Percentiles rank a stretch among this genome's conserved stretches.
Evolutionary conservation across 2,797 vertebrate genomes (phyloP).

Genomic region (Capromys pilorides): DNA sequence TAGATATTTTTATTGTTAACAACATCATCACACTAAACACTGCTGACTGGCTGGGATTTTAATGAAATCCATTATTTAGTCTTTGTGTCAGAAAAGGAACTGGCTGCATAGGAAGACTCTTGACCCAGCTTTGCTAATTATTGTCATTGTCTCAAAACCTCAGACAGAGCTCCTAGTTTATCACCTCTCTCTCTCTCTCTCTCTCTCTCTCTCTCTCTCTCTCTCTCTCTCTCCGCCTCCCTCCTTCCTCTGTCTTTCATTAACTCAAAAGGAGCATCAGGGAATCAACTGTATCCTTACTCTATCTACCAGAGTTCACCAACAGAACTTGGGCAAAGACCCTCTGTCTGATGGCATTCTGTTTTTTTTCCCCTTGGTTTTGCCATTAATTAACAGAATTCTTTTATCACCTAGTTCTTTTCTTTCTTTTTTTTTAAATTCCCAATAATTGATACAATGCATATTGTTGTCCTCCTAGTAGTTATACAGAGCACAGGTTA

Average conservation of each 20-base stretch:
- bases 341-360: not conserved
- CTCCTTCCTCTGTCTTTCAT: not conserved
- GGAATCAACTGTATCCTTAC: not conserved
- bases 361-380: not conserved
- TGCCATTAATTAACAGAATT: slow-evolving; percentile 16
- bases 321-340: not conserved
- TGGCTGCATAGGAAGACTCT: not conserved
- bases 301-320: not conserved
- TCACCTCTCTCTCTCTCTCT: no score
- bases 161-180: not conserved
- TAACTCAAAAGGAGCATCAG: not conserved
- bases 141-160: slow-evolving; percentile 34
- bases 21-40: slow-evolving; percentile 31
- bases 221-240: no score
- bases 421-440: not conserved
- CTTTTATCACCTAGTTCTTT: not conserved
- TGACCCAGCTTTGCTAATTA: slow-evolving; percentile 20
- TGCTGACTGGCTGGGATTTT: slow-evolving; percentile 43
- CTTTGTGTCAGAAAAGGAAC: slow-evolving; percentile 25
- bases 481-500: no score
- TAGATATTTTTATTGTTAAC: slow-evolving; percentile 52
- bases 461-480: no score
- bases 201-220: not conserved
- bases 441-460: no score
- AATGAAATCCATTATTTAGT: slow-evolving; percentile 63